Evolutionary conservation across 2,888 invertebrate species (phyloP).

Genomic region (Arctia plantaginis): DNA sequence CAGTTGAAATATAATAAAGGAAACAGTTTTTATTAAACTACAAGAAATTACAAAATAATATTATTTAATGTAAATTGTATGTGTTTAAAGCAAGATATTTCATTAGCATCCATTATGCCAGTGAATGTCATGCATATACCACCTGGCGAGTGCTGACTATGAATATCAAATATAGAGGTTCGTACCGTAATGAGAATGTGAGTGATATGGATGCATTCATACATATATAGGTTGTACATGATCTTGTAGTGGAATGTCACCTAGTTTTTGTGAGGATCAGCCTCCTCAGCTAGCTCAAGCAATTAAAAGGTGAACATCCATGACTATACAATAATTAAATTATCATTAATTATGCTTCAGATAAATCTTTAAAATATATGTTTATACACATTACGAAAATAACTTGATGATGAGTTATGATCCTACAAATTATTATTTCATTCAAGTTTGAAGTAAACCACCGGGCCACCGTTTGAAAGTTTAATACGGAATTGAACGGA

Average conservation of each 20-base stretch:
- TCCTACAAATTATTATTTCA: not conserved
- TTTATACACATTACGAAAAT: not conserved
- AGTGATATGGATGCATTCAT: not conserved
- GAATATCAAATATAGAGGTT: not conserved
- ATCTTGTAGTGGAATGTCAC: not conserved
- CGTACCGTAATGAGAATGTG: not conserved
- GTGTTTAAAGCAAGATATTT: not conserved
- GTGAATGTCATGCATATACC: not conserved
- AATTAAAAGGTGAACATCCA: not conserved
- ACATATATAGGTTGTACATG: not conserved
- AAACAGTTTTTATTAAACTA: not conserved
- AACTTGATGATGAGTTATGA: too few species aligned
- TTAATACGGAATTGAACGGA: too few species aligned
- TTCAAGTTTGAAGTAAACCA: too few species aligned
- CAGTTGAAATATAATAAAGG: not conserved
- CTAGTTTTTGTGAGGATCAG: not conserved
- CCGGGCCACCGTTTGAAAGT: too few species aligned
- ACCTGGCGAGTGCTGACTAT: not conserved
- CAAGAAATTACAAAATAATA: not conserved
- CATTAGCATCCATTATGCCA: not conserved
- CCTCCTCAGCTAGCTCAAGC: not conserved
- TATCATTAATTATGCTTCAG: not conserved
- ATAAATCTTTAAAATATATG: not conserved
- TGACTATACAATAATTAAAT: not conserved
- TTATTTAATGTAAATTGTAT: not conserved